phyloP scores from a whole-genome alignment of 1,140 invertebrate species.

The Frieseomelitta varia region DNA sequence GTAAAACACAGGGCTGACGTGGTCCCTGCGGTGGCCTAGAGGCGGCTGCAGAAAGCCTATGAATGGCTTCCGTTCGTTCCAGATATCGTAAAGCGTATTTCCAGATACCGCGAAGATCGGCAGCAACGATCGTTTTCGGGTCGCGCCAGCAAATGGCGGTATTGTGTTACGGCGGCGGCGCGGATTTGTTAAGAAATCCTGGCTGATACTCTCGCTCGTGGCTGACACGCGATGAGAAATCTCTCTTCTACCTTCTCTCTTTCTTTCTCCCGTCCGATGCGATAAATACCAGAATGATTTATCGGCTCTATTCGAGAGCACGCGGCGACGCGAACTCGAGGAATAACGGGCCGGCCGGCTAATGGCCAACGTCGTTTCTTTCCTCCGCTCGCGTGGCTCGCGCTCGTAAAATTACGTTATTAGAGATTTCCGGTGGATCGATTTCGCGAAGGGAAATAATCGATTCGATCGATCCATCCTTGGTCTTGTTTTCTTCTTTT shows the following conservation, averaged over 20 bases:
- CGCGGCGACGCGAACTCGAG: no score
- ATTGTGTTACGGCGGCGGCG: constrained; percentile 17
- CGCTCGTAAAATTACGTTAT: constrained; percentile 22
- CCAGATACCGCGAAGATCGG: constrained; percentile 38
- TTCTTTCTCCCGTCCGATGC: not conserved
- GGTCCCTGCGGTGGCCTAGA: constrained; percentile 34
- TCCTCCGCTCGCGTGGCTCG: not conserved
- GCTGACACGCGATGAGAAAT: constrained; percentile 44
- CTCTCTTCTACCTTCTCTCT: not conserved
- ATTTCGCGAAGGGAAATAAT: not conserved
- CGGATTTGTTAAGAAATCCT: constrained; percentile 35
- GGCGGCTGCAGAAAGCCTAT: constrained; percentile 55
- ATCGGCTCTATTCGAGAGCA: constrained; percentile 38
- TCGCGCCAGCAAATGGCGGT: constrained; percentile 38
- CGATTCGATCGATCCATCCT: not conserved
- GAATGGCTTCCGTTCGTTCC: constrained; percentile 66
- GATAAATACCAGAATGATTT: constrained; percentile 31
- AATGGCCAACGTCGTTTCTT: constrained; percentile 19
- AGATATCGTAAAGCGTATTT: constrained; percentile 62
- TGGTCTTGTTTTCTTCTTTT: not conserved
- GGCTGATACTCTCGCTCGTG: constrained; percentile 16
- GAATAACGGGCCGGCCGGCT: constrained; percentile 20
- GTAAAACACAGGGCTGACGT: not conserved
- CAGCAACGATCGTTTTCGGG: constrained; percentile 37
- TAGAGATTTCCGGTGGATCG: not conserved